Evolutionary conservation across 2,797 vertebrate genomes (phyloP).

Genomic region (Poeciliopsis presidionis): DNA sequence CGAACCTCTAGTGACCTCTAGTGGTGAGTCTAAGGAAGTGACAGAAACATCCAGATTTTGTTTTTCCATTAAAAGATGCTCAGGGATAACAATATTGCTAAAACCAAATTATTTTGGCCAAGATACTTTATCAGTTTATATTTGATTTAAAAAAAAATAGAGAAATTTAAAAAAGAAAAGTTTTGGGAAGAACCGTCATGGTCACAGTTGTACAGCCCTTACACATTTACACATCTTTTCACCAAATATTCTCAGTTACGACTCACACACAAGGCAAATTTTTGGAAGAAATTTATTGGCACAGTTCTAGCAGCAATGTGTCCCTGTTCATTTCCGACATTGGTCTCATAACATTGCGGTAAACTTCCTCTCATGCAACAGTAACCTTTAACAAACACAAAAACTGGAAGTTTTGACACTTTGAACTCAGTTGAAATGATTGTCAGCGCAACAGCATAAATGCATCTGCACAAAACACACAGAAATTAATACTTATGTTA

Average conservation of each 20-base stretch:
- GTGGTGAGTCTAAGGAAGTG: background rate
- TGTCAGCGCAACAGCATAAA: slow-evolving; percentile 65
- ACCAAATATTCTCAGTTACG: slow-evolving; percentile 4
- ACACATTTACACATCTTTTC: background rate
- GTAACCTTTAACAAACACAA: slow-evolving; percentile 32
- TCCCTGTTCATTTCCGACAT: slow-evolving; percentile 62
- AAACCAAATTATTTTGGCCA: background rate
- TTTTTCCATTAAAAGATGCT: background rate
- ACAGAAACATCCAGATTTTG: background rate
- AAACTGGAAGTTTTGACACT: slow-evolving; percentile 18
- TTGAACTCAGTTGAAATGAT: slow-evolving; percentile 66
- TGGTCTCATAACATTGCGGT: slow-evolving; percentile 36
- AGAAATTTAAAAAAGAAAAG: background rate
- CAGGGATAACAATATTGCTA: background rate
- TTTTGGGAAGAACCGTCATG: background rate
- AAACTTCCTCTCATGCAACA: slow-evolving; percentile 20
- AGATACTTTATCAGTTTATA: background rate
- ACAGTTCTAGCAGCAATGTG: slow-evolving; percentile 78
- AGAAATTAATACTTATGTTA: slow-evolving; percentile 23
- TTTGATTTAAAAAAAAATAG: background rate
- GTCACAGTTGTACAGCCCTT: background rate
- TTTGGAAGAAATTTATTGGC: slow-evolving; percentile 73
- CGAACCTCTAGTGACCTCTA: slow-evolving; percentile 30
- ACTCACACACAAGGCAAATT: slow-evolving; percentile 28
- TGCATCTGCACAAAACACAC: slow-evolving; percentile 57